Evolutionary conservation across 37 sponge, comb jelly and placozoan genomes (phyloP), one percentile per base, ranked within the genome.

Genomic region (Beroe ovata): DNA sequence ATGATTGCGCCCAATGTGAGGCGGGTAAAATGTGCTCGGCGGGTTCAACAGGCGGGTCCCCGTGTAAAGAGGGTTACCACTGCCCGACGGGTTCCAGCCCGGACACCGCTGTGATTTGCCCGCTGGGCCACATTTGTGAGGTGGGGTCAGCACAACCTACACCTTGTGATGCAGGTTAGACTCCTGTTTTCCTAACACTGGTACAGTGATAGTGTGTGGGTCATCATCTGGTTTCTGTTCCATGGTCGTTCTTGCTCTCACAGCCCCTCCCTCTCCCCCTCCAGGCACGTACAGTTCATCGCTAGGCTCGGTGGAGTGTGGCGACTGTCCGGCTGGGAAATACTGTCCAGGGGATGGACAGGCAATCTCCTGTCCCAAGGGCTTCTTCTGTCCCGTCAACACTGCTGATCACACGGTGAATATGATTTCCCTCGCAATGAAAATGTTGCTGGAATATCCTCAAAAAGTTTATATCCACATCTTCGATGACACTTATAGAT

Each of bases 11-110:
- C 88, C n/a, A 64, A 26, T 64, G 91, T 38, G 59, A 64, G 42
- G 91, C 84, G 16, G 91, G 91, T 37, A 60, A 59, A 28, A 60
- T 88, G 35, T 90, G 91, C 63, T 23, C 19, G 4, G 64, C 69
- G 29, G 69, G 62, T 26, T 88, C 91, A 1, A 89, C 63, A 11
- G 88, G 61, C 2, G 64, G 91, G n/a, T 30, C n/a, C 0, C 84
- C 91, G 2, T 90, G 91, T 28, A 40, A 29, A 20, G 64, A 29
- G 54, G 91, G 91, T 0, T 63, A 72, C 29, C 89, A 90, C 54
- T 90, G 91, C 39, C 69, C 69, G 8, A 11, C 33, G 69, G 69
- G 69, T 6, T 42, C 54, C 16, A 77, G 47, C 38, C 54, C 54
- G 8, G 84, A 42, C 28, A 36, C 26, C 25, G 91, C 69, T n/a